Evolutionary conservation across 2,888 invertebrate species (phyloP), one percentile per base, ranked within the genome.

Genomic region (Molanna angustata): DNA sequence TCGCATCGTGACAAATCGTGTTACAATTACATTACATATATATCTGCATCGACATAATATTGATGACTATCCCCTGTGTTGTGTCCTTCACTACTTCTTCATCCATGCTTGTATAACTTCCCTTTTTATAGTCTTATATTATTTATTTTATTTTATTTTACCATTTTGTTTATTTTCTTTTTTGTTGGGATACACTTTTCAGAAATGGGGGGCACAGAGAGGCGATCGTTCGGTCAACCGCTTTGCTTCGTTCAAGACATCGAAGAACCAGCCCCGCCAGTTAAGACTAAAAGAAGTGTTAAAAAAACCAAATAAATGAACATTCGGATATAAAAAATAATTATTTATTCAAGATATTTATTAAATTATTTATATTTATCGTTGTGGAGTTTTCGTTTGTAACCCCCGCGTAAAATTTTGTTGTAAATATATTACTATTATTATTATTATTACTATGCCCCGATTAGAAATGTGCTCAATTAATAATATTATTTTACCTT

Each of bases 171-270:
- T 59, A 57, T 45, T 49, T n/a, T n/a, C n/a, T 52, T 62, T 60
- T 53, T 54, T 60, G 60, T 60, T 62, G 61, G 61, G 59, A 57
- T 60, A 56, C 57, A 58, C 52, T 66, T 72, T 76, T 73, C 76
- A 78, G 77, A 76, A 69, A 71, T 72, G 65, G 78, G 80, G 67
- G 74, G 74, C 66, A 76, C 80, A 61, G 80, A 80, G 62, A 80
- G 81, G 63, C 80, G 87, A 71, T 84, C 87, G 58, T 87, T 87
- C 68, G 90, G 90, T 67, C 88, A 90, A 70, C 90, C 90, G 57
- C 77, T 90, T 71, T 85, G 87, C 79, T 79, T 85, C 70, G 70
- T 76, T 43, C 77, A 77, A 64, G 78, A 79, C 66, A 76, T 77
- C 64, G 76, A 76, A 64, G 76, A 76, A 66, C 74, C 73, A 61